Evolutionary conservation across 2,797 vertebrate genomes (phyloP).

Genomic region (Phalloptychus januarius): DNA sequence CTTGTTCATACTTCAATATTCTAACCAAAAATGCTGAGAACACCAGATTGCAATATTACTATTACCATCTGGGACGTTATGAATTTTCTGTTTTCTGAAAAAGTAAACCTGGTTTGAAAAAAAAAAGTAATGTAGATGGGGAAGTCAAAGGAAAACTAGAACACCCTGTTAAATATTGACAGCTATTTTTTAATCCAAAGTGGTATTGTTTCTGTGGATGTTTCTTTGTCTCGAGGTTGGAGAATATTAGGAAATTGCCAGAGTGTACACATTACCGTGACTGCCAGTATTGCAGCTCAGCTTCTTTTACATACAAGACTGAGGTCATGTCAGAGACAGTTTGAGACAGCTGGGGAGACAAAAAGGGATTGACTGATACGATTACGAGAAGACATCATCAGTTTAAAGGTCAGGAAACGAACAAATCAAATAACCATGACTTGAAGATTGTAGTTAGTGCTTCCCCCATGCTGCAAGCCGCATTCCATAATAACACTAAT

Average conservation of each 20-base stretch:
- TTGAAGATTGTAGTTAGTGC: background rate
- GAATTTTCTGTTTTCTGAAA: background rate
- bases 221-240: background rate
- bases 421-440: background rate
- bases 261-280: slow-evolving; percentile 71
- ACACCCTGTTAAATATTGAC: too few relatives aligned
- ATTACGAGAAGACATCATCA: background rate
- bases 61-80: background rate
- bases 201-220: background rate
- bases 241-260: background rate
- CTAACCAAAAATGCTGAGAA: background rate
- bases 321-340: slow-evolving; percentile 77
- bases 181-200: too few relatives aligned
- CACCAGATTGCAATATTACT: background rate
- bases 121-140: background rate
- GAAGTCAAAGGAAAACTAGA: too few relatives aligned
- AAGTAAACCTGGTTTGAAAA: background rate
- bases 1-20: background rate
- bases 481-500: background rate
- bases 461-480: background rate
- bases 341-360: slow-evolving; percentile 71
- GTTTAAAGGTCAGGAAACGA: slow-evolving; percentile 1
- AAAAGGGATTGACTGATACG: background rate
- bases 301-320: slow-evolving; percentile 79
- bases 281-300: slow-evolving; percentile 80